Conservation (phyloP, 2,888 invertebrate genomes). For the Osmoderma eremita region DNA sequence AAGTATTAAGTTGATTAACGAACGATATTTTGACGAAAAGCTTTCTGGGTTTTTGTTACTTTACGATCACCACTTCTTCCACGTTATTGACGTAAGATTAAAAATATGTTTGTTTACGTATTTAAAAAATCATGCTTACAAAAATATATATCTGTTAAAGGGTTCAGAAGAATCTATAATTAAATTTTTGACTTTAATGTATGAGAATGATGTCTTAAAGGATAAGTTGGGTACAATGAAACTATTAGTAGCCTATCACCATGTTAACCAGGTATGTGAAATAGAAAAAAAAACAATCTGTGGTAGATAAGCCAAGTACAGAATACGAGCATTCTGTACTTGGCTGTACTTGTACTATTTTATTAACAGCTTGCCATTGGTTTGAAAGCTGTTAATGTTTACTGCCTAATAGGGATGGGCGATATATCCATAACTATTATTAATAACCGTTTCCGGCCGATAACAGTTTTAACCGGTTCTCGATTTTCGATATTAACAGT, state of each 20-base stretch:
- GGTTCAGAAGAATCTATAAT: constrained; percentile 67
- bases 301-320: too few relatives aligned
- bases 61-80: constrained; percentile 48
- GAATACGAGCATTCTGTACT: too few relatives aligned
- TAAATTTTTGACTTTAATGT: constrained; percentile 63
- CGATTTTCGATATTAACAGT: too few relatives aligned
- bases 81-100: constrained; percentile 55
- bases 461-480: too few relatives aligned
- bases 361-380: too few relatives aligned
- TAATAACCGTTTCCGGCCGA: too few relatives aligned
- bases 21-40: constrained; percentile 48
- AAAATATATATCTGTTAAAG: too few relatives aligned
- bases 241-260: constrained; percentile 64
- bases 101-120: constrained; percentile 2
- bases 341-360: too few relatives aligned
- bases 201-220: constrained; percentile 48
- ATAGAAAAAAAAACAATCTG: not conserved
- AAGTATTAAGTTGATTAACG: constrained; percentile 55
- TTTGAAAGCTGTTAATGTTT: too few relatives aligned
- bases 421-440: too few relatives aligned
- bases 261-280: constrained; percentile 61
- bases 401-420: too few relatives aligned
- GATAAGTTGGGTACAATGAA: constrained; percentile 60
- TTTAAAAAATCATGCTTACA: not conserved
- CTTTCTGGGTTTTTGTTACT: constrained; percentile 48